These are phyloP conservation scores for Drosophila tripunctata DNA, from an alignment of 2,888 invertebrate species.

Conservation along the genomic window DNA sequence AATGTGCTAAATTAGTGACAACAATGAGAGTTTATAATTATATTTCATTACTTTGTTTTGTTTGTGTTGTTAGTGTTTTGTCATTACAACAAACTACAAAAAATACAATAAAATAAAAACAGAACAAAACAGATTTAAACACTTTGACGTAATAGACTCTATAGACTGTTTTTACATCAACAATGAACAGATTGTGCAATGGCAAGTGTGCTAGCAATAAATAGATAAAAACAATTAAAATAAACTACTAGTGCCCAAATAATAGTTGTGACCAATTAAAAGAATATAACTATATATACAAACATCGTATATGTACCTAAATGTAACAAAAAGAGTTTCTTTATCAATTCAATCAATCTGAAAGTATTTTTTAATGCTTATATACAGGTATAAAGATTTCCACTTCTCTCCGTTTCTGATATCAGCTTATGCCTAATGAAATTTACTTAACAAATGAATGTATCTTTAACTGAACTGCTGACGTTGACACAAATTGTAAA, in stretches of 20 bases:
- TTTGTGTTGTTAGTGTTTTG: conserved; percentile 3
- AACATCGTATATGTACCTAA: not conserved
- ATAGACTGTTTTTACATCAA: conserved; percentile 24
- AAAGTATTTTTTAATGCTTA: not conserved
- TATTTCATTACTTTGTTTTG: conserved; percentile 5
- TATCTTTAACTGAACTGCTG: conserved; percentile 14
- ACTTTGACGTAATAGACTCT: conserved; percentile 20
- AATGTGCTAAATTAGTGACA: conserved; percentile 15
- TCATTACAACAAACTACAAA: conserved; percentile 2
- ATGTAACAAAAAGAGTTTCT: not conserved
- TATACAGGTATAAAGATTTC: not conserved
- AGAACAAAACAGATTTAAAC: conserved; percentile 8
- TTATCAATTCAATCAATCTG: not conserved
- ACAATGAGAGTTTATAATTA: conserved; percentile 11
- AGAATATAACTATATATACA: not conserved
- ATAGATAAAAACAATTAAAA: conserved; percentile 23
- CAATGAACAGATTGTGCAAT: conserved; percentile 34
- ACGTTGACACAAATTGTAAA: conserved; percentile 66
- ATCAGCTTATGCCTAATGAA: conserved; percentile 21
- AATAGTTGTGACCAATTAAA: conserved; percentile 12
- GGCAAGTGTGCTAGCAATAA: conserved; percentile 11
- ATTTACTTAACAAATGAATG: conserved; percentile 43
- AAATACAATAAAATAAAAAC: no score
- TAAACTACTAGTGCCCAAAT: conserved; percentile 3
- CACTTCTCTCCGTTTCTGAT: not conserved